These are phyloP conservation scores for Ochropleura leucogaster DNA, from an alignment of 2,888 invertebrate genomes.

Conservation along the genomic window DNA sequence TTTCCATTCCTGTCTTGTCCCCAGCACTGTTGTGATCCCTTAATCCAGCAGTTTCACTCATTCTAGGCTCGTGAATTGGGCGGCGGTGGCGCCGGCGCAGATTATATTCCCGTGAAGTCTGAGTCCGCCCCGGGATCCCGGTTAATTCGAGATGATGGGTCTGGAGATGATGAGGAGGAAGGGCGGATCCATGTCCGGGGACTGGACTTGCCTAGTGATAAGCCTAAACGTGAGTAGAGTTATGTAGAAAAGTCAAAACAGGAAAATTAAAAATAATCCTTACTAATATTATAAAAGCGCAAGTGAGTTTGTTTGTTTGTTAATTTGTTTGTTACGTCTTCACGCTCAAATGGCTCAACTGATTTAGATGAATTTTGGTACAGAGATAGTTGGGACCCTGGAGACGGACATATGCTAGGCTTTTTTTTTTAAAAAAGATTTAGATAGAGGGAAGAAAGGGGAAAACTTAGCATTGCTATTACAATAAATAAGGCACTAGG, in stretches of 20 bases:
- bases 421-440: too few species aligned
- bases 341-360: too few species aligned
- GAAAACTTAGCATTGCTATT: too few species aligned
- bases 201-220: slow-evolving; percentile 90
- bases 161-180: slow-evolving; percentile 94
- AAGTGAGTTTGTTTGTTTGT: too few species aligned
- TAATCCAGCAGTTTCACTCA: slow-evolving; percentile 59
- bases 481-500: too few species aligned
- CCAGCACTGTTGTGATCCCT: slow-evolving; percentile 28
- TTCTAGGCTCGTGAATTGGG: slow-evolving; percentile 87
- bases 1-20: slow-evolving; percentile 41
- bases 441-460: too few species aligned
- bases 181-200: slow-evolving; percentile 97
- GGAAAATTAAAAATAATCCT: too few species aligned
- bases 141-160: slow-evolving; percentile 93
- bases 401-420: too few species aligned
- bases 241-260: background rate
- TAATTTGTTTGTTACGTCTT: too few species aligned
- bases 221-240: slow-evolving; percentile 91
- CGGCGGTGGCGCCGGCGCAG: slow-evolving; percentile 70
- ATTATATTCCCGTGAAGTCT: slow-evolving; percentile 87
- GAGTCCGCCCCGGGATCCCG: slow-evolving; percentile 89
- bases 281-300: too few species aligned
- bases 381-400: too few species aligned
- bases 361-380: too few species aligned